Evolutionary conservation across 2,888 invertebrate species (phyloP).

Genomic region (Keiferia lycopersicella): DNA sequence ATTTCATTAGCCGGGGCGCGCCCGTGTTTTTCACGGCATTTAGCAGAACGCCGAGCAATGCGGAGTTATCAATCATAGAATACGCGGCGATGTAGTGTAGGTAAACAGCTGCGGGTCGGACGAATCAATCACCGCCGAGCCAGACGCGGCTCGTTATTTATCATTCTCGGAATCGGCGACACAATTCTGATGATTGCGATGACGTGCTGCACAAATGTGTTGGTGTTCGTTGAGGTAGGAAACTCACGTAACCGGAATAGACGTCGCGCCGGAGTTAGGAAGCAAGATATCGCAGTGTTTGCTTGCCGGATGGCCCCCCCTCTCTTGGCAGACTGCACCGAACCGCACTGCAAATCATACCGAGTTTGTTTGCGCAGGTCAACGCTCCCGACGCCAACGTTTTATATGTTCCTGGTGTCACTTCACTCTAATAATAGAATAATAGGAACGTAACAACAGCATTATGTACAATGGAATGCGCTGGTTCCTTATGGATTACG

Average conservation of each 20-base stretch:
- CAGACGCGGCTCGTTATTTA: conserved; percentile 64
- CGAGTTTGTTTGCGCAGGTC: conserved; percentile 77
- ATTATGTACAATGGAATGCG: conserved; percentile 63
- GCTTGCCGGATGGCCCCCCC: conserved; percentile 67
- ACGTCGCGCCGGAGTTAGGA: conserved; percentile 53
- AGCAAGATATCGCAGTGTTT: conserved; percentile 66
- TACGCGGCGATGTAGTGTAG: conserved; percentile 44
- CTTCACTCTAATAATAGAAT: conserved; percentile 77
- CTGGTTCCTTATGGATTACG: conserved; percentile 57
- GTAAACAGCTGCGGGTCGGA: conserved; percentile 59
- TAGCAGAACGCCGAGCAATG: conserved; percentile 43
- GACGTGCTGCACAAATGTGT: conserved; percentile 48
- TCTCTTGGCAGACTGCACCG: conserved; percentile 77
- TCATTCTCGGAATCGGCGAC: conserved; percentile 59
- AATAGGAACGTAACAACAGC: conserved; percentile 74
- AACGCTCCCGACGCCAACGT: conserved; percentile 70
- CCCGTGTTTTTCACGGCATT: conserved; percentile 39
- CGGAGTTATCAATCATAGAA: conserved; percentile 62
- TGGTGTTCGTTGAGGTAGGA: conserved; percentile 47
- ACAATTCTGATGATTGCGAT: conserved; percentile 57
- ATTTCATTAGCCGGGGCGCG: conserved; percentile 57
- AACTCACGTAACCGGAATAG: conserved; percentile 48
- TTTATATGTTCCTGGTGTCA: conserved; percentile 80
- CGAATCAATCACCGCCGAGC: conserved; percentile 69
- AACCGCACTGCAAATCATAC: conserved; percentile 76